Evolutionary conservation across 2,113 vertebrate genomes (phyloP).

Genomic region (Rhadina sibilatrix): DNA sequence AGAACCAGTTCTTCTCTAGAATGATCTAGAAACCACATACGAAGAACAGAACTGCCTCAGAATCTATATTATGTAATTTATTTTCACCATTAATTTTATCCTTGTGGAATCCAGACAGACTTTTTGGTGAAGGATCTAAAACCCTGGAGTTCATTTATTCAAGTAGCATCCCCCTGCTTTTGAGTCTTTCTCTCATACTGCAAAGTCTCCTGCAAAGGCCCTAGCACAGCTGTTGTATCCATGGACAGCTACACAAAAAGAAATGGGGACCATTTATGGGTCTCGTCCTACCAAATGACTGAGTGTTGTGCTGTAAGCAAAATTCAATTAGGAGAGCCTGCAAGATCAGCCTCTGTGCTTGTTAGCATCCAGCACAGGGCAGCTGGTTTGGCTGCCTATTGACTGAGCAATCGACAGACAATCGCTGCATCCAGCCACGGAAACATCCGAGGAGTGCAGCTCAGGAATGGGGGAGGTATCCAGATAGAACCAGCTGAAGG

Average conservation of each 20-base stretch:
- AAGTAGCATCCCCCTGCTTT: neutral
- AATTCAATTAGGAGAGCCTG: slow-evolving; percentile 16
- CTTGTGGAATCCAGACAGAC: neutral
- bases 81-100: neutral
- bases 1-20: neutral
- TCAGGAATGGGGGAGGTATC: neutral
- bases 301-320: neutral
- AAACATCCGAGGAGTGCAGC: neutral
- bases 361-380: slow-evolving; percentile 11
- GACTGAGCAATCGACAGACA: neutral
- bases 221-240: neutral
- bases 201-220: neutral
- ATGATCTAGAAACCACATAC: neutral
- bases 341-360: neutral
- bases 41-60: neutral
- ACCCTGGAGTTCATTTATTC: neutral
- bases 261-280: neutral
- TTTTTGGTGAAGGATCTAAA: neutral
- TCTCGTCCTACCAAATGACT: neutral
- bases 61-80: neutral
- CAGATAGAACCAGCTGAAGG: neutral
- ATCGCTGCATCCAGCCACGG: neutral
- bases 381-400: neutral
- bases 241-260: neutral
- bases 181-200: neutral